Evolutionary conservation across 2,888 invertebrate species (phyloP).

Genomic region (Osmoderma eremita): DNA sequence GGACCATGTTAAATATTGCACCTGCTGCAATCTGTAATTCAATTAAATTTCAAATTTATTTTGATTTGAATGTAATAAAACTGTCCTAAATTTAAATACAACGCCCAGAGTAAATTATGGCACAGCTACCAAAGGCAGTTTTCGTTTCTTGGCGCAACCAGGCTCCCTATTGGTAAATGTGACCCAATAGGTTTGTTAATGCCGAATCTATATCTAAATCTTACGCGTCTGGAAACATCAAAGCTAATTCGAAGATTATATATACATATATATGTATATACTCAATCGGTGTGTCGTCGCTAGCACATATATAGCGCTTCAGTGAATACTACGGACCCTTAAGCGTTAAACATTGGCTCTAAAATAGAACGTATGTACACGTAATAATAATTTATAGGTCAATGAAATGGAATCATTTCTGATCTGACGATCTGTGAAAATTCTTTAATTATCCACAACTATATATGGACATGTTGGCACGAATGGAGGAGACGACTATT

Average conservation of each 20-base stretch:
- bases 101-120: too few species aligned
- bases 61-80: too few species aligned
- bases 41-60: too few species aligned
- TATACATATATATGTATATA: not conserved
- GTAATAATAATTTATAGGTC: conserved; percentile 10
- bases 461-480: not conserved
- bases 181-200: conserved; percentile 23
- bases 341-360: not conserved
- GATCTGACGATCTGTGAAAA: conserved; percentile 17
- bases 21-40: too few species aligned
- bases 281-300: not conserved
- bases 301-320: conserved; percentile 3
- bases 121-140: too few species aligned
- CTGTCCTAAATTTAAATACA: too few species aligned
- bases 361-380: not conserved
- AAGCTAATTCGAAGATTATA: conserved; percentile 26
- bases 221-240: conserved; percentile 26
- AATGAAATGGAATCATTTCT: conserved; percentile 16
- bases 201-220: conserved; percentile 20
- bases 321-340: not conserved
- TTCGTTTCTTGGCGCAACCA: not conserved
- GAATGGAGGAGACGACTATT: not conserved
- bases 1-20: too few species aligned
- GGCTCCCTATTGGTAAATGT: conserved; percentile 3
- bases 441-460: not conserved